Conservation (phyloP, 2,113 vertebrate genomes). For the Synchiropus splendidus region DNA sequence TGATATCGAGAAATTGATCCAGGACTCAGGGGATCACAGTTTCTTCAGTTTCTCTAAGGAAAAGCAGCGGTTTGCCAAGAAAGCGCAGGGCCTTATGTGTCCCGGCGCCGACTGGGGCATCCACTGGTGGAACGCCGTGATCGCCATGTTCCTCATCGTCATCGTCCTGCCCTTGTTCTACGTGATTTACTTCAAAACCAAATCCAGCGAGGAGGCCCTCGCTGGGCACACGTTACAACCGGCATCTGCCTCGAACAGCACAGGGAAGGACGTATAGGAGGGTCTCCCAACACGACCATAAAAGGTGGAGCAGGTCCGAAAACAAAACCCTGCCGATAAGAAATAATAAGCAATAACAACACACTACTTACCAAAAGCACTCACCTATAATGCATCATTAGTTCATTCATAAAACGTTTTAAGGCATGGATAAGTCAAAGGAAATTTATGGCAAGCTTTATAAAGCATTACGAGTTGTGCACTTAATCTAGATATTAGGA, state of each 20-base stretch:
- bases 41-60: constrained; percentile 21
- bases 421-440: too few species aligned
- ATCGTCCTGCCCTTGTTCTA: constrained; percentile 88
- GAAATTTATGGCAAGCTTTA: too few species aligned
- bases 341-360: too few species aligned
- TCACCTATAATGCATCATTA: too few species aligned
- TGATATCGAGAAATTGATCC: constrained; percentile 71
- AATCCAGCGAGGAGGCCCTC: constrained; percentile 40
- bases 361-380: too few species aligned
- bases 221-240: constrained; percentile 2
- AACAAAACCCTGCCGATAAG: too few species aligned
- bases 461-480: too few species aligned
- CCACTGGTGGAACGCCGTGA: constrained; percentile 91
- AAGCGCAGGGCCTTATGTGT: constrained; percentile 11
- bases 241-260: constrained; percentile 23
- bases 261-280: constrained; percentile 11
- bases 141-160: constrained; percentile 85
- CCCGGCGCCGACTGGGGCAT: constrained; percentile 81
- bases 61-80: constrained; percentile 1
- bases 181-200: constrained; percentile 84
- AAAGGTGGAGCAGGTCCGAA: too few species aligned
- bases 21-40: constrained; percentile 47
- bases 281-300: too few species aligned
- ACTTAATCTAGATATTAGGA: too few species aligned
- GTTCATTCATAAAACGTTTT: too few species aligned